phyloP scores from a whole-genome alignment of 2,888 invertebrate species.

The Drosophila tripunctata region DNA sequence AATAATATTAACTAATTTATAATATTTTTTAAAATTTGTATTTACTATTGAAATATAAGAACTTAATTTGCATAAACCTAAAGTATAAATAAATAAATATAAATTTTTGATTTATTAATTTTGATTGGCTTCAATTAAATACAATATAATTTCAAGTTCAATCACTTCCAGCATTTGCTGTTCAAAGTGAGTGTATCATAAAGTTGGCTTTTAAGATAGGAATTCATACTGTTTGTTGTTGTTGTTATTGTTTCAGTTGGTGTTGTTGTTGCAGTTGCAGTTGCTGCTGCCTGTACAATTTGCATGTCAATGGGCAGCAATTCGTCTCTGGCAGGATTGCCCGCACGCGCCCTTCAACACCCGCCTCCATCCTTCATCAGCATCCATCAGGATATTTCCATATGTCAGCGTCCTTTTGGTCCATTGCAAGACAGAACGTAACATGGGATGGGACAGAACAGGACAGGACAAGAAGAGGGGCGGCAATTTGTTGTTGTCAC shows the following conservation, averaged over 20 bases:
- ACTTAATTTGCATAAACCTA: too few species aligned
- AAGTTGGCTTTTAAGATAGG: not conserved
- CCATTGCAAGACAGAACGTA: slow-evolving; percentile 33
- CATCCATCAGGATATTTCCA: slow-evolving; percentile 72
- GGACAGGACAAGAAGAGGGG: slow-evolving; percentile 20
- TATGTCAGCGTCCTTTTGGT: slow-evolving; percentile 67
- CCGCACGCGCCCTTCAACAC: not conserved
- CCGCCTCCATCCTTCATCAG: slow-evolving; percentile 7
- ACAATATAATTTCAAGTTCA: too few species aligned
- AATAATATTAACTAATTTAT: too few species aligned
- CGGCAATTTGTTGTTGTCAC: slow-evolving; percentile 78
- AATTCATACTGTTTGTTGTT: not conserved
- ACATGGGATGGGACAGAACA: slow-evolving; percentile 6
- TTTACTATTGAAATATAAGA: too few species aligned
- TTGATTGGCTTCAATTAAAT: too few species aligned
- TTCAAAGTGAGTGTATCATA: slow-evolving; percentile 26
- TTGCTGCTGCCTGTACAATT: slow-evolving; percentile 59
- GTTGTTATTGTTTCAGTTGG: slow-evolving; percentile 7
- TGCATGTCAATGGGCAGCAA: slow-evolving; percentile 74
- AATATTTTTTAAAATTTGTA: too few species aligned
- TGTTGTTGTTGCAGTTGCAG: slow-evolving; percentile 29
- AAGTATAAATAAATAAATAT: not conserved
- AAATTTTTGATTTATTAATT: not conserved
- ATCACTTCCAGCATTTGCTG: too few species aligned
- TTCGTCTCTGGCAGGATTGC: slow-evolving; percentile 50